A percentile compares a stretch with the other conserved stretches of the same genome.
Evolutionary conservation across 2,797 vertebrate genomes (phyloP).

Genomic region (Anguilla marmorata): DNA sequence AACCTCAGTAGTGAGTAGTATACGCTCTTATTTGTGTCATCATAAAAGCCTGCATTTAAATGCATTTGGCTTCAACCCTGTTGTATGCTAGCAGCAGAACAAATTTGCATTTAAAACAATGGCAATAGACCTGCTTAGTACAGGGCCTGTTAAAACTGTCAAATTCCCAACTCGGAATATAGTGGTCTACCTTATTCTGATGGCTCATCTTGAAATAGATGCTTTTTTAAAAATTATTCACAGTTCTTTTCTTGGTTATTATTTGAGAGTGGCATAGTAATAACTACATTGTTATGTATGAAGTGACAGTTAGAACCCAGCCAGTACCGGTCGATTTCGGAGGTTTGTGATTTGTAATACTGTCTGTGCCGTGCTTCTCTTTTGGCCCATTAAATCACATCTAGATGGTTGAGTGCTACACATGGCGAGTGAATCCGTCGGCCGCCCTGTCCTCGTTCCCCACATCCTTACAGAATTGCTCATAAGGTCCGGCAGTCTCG

Average conservation of each 20-base stretch:
- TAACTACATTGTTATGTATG: constrained; percentile 24
- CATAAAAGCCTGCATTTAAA: constrained; percentile 3
- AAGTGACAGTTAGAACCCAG: not conserved
- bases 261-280: constrained; percentile 21
- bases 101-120: not conserved
- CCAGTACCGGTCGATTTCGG: not conserved
- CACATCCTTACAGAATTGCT: constrained; percentile 37
- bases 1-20: not conserved
- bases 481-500: constrained; percentile 29
- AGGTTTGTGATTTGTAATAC: constrained; percentile 16
- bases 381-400: not conserved
- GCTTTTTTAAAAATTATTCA: constrained; percentile 1
- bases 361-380: constrained; percentile 1
- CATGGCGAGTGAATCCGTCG: constrained; percentile 15
- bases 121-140: not conserved
- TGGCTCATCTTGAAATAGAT: constrained; percentile 7
- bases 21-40: not conserved
- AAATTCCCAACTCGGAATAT: not conserved
- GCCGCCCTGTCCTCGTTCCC: constrained; percentile 31
- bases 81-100: not conserved
- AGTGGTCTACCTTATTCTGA: not conserved
- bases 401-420: not conserved
- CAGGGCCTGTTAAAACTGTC: not conserved
- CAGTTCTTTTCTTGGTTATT: not conserved
- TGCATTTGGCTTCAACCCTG: not conserved